Base-by-base conservation (phyloP, 2,797 vertebrate species). In the Mastacembelus armatus region DNA sequence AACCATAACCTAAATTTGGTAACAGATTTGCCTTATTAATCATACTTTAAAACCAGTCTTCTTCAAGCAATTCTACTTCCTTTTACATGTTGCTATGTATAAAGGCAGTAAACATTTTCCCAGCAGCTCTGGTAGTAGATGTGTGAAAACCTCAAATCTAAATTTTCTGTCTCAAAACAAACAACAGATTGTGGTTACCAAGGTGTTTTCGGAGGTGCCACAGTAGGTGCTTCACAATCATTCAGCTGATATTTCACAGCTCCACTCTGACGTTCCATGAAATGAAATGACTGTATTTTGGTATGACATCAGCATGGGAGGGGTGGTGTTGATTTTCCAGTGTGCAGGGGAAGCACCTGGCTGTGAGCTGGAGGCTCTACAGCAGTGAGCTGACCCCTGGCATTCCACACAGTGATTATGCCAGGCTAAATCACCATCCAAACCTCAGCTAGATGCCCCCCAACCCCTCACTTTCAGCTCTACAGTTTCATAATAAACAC, bases 401-500 rank as follows among this genome's bases (percentile, higher is more conserved):
- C 48, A 52, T 68, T 63, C 67, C 67, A 58, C 70, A 30, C 50
- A 58, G 64, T 56, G 57, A 72, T 76, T 47, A 73, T 60, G 63
- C 77, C 78, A 80, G 63, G 33, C 75, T 48, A 35, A 74, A 77
- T 71, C 70, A 75, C 52, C 52, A 52, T 50, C 48, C 62, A 36
- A 22, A 72, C 56, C 42, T 33, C 50, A 29, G 47, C 38, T 29
- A 19, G 40, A 40, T 58, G 12, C 60, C 39, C 71, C 27, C 26
- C 10, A n/a, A 1, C 14, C 7, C 5, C n/a, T 40, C 29, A 10
- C 47, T 50, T 51, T 16, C 33, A 8, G 30, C 26, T 48, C 68
- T 71, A 49, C 18, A 15, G 73, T 78, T 87, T 81, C 73, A 80
- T 64, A 69, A 80, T 66, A 86, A 80, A 86, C 81, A 83, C 84